Conservation (phyloP, 1,140 invertebrate genomes). For the Lasioglossum baleicum region DNA sequence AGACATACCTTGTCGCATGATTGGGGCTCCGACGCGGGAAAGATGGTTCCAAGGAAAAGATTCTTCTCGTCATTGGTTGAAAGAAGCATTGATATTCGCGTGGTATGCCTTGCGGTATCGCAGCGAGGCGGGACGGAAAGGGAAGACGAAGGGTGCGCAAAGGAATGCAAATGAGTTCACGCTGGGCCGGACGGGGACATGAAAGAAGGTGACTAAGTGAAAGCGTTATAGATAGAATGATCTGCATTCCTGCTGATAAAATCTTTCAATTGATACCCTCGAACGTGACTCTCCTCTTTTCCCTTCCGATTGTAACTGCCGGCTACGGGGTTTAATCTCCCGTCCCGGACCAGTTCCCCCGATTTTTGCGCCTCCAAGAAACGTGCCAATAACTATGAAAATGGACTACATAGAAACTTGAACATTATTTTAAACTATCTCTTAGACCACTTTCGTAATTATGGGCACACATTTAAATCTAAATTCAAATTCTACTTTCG, state of each 20-base stretch:
- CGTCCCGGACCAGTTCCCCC: not conserved
- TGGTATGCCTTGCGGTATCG: not conserved
- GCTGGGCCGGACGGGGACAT: not conserved
- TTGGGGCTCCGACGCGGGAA: not conserved
- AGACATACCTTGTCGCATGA: not conserved
- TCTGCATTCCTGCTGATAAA: constrained; percentile 35
- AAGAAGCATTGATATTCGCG: constrained; percentile 30
- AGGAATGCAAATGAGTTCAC: constrained; percentile 40
- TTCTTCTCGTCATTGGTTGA: not conserved
- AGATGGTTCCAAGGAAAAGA: not conserved
- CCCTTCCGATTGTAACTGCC: not conserved
- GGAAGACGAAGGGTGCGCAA: constrained; percentile 19
- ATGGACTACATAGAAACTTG: too few relatives aligned
- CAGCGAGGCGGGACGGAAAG: not conserved
- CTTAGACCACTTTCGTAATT: too few relatives aligned
- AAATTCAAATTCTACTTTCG: too few relatives aligned
- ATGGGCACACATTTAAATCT: too few relatives aligned
- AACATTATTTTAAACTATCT: too few relatives aligned
- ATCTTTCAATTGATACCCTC: constrained; percentile 35
- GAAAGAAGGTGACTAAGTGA: constrained; percentile 38
- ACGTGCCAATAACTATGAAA: too few relatives aligned
- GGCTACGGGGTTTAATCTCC: constrained; percentile 9
- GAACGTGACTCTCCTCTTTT: constrained; percentile 32
- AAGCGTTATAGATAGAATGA: constrained; percentile 44
- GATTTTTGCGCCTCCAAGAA: too few relatives aligned